Evolutionary conservation across 1,140 invertebrate genomes (phyloP), one percentile per base, ranked within the genome.

Genomic region (Achroia grisella): DNA sequence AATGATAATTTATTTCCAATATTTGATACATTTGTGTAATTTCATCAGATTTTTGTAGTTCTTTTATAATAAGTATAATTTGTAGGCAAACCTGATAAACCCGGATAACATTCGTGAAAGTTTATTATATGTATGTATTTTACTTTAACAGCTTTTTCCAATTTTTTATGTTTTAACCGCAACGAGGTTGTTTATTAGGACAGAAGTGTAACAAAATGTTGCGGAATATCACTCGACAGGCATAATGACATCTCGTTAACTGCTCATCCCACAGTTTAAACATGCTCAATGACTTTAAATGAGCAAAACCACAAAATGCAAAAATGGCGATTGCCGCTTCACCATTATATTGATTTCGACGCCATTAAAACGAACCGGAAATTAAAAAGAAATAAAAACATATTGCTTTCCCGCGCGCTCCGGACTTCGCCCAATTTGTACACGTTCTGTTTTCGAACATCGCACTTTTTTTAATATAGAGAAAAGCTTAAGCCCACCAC

Each of bases 301-400:
- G 74, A 80, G 72, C 74, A 80, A 77, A 75, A 83, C 79, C 79
- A 72, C 79, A 77, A 72, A 79, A 83, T 71, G 69, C 76, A 72
- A 78, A 78, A 80, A 79, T 76, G 74, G 72, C 74, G 76, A 62
- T 71, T 61, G 58, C 70, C 74, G 74, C 69, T 67, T 69, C 76
- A 71, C 76, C 79, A 80, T 83, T 74, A 83, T 83, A 83, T 83
- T 83, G 76, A 83, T 83, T 83, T 83, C 76, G 76, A 79, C 79
- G 79, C 79, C 79, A 83, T 83, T 83, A 83, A 80, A 79, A 69
- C 74, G 75, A 70, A 77, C 79, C 79, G 79, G 79, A 83, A 83
- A 83, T 80, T 83, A 83, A 80, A 83, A 83, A 80, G 76, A 77
- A 83, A 83, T 83, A 83, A 83, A 83, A 83, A 80, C 75, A 77